Conservation (phyloP, 2,797 vertebrate species). For the Babyrousa celebensis region DNA sequence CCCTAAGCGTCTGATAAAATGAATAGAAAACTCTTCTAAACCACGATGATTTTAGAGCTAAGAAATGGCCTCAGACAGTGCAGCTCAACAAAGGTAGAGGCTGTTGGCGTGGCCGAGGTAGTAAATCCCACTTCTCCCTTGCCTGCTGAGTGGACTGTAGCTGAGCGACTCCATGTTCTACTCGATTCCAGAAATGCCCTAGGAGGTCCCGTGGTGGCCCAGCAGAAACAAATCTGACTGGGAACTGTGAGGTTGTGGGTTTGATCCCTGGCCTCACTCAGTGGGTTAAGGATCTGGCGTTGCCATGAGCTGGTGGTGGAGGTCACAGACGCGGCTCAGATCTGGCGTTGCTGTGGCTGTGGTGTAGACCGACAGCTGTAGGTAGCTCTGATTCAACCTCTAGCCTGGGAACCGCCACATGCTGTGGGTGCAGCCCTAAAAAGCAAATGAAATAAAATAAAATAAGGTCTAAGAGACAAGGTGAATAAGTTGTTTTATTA, state of each 20-base stretch:
- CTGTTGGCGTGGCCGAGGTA: rapidly evolving
- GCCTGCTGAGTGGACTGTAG: rapidly evolving
- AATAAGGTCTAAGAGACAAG: neutral
- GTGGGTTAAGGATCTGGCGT: no score
- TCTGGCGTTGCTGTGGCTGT: no score
- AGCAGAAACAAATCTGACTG: no score
- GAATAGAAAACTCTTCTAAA: neutral
- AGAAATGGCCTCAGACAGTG: neutral
- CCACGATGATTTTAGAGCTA: neutral
- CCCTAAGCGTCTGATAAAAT: neutral
- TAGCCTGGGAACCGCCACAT: no score
- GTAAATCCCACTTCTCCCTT: rapidly evolving
- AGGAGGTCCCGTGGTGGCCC: no score
- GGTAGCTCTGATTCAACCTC: no score
- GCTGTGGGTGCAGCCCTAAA: no score
- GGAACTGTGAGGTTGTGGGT: no score
- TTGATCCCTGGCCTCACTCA: no score
- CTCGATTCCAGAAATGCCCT: neutral
- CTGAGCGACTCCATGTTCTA: neutral
- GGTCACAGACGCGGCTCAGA: no score
- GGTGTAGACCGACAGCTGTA: no score
- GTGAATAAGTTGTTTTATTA: neutral
- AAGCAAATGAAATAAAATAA: neutral
- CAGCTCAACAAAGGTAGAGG: neutral
- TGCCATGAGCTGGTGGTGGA: no score